Evolutionary conservation across 2,797 vertebrate species (phyloP).

Genomic region (Arremon aurantiirostris): DNA sequence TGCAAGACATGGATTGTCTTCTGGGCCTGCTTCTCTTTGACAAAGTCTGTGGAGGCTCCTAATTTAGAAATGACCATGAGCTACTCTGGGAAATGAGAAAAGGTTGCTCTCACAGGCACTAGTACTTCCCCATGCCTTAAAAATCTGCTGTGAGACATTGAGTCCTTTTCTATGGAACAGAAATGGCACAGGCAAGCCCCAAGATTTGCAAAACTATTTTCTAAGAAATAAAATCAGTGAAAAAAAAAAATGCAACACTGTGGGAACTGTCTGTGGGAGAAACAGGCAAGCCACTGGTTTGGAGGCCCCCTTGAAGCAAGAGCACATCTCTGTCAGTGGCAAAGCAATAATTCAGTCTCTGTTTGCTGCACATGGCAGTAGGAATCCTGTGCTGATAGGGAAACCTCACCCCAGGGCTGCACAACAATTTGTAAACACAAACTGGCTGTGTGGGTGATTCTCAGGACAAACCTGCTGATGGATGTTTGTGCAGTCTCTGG

Average conservation of each 20-base stretch:
- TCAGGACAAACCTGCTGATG: background rate
- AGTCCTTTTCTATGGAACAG: background rate
- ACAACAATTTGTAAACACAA: background rate
- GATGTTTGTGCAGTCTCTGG: background rate
- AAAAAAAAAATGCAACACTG: background rate
- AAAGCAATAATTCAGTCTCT: background rate
- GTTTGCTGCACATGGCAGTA: background rate
- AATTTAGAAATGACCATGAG: background rate
- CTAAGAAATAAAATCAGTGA: background rate
- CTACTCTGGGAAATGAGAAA: background rate
- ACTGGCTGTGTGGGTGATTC: background rate
- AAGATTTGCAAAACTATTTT: background rate
- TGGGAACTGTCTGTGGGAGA: background rate
- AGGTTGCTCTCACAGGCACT: background rate
- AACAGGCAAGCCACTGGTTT: accelerated
- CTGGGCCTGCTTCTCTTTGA: background rate
- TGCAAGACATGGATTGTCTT: background rate
- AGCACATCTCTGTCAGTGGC: background rate
- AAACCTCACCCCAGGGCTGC: background rate
- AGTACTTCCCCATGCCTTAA: background rate
- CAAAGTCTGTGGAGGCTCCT: background rate
- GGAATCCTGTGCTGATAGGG: background rate
- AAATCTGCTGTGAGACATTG: background rate
- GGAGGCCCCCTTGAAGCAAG: background rate
- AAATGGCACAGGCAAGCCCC: background rate